A percentile compares a stretch with the other conserved stretches of the same genome.
Evolutionary conservation across 2,888 invertebrate genomes (phyloP).

Genomic region (Philaethria dido): DNA sequence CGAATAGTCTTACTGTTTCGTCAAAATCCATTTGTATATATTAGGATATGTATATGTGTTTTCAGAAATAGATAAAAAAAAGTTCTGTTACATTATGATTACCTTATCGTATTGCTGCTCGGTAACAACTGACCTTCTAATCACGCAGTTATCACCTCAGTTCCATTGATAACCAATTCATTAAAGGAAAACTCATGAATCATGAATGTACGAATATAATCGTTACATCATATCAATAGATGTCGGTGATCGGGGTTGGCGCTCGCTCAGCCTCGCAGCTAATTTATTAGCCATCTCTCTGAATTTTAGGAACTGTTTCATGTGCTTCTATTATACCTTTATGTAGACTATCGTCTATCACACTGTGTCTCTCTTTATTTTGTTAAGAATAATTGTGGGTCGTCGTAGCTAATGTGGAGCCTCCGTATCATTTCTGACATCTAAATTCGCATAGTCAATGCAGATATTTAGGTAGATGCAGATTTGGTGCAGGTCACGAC

Average conservation of each 20-base stretch:
- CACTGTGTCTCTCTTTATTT: no score
- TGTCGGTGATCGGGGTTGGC: neutral
- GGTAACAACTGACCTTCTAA: neutral
- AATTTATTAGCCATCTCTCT: neutral
- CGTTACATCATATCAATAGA: conserved; percentile 7
- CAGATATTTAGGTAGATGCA: no score
- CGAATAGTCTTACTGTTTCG: no score
- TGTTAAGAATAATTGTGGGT: no score
- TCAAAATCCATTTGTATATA: no score
- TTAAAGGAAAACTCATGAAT: neutral
- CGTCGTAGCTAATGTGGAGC: no score
- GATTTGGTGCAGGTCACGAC: no score
- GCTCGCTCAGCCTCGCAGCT: conserved; percentile 12
- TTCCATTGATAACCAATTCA: conserved; percentile 5
- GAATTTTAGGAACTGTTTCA: neutral
- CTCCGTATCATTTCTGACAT: no score
- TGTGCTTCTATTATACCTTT: neutral
- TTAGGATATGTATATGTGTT: no score
- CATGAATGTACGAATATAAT: neutral
- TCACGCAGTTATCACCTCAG: neutral
- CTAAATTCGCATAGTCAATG: no score
- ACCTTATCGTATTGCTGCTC: neutral
- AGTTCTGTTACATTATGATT: neutral
- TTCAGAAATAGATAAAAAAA: neutral
- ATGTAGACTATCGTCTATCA: neutral